phyloP scores from a whole-genome alignment of 2,797 vertebrate genomes.

The Loriculus beryllinus region DNA sequence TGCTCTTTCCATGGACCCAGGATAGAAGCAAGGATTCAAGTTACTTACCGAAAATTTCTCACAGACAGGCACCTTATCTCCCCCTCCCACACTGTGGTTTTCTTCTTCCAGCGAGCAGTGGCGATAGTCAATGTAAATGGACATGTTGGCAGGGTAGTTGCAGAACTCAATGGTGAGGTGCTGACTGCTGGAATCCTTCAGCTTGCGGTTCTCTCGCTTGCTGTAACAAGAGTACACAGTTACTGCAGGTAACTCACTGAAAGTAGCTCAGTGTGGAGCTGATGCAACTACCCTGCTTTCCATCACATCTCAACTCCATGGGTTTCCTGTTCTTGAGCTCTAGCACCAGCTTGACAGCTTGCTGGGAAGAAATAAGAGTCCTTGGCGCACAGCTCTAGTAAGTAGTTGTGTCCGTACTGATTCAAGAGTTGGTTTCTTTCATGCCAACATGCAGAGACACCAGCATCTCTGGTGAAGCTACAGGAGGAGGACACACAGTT shows the following conservation, averaged over 20 bases:
- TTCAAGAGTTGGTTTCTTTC: background rate
- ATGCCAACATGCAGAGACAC: background rate
- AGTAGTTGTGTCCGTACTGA: background rate
- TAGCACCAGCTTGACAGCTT: background rate
- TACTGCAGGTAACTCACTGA: background rate
- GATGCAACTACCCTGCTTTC: background rate
- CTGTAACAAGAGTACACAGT: conserved; percentile 63
- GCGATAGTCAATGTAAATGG: conserved; percentile 88
- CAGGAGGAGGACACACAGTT: background rate
- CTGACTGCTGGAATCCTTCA: conserved; percentile 65
- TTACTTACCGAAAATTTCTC: conserved; percentile 88
- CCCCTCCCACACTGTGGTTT: background rate
- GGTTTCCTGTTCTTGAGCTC: background rate
- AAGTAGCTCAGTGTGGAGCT: fast-evolving
- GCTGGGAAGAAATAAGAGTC: background rate
- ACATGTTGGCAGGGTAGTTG: conserved; percentile 81
- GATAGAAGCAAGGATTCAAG: background rate
- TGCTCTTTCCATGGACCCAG: background rate
- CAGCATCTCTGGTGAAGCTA: background rate
- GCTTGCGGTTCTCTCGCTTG: conserved; percentile 87
- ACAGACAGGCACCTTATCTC: conserved; percentile 74
- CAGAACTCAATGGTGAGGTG: conserved; percentile 88
- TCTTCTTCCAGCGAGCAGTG: conserved; percentile 75
- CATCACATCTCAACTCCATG: background rate
- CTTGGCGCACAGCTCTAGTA: background rate